Evolutionary conservation across 2,888 invertebrate genomes (phyloP), one percentile per base, ranked within the genome.

Genomic region (Linnaemya tessellans): DNA sequence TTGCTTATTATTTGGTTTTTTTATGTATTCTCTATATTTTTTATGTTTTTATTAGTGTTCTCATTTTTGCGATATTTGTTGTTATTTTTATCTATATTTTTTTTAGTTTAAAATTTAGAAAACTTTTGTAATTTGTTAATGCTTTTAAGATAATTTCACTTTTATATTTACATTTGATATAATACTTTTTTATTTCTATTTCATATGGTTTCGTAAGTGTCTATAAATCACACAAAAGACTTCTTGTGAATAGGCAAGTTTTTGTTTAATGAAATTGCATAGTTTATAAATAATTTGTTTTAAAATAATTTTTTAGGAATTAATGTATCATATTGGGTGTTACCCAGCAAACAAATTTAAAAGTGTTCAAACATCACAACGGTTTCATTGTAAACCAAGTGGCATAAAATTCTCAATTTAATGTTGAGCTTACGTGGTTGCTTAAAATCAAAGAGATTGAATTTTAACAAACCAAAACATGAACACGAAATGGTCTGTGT

Each of bases 51-150:
- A 43, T 38, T 56, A 60, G 56, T 65, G 74, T 71, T 77, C 77
- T 84, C 70, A 70, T 74, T 51, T 84, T 58, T 67, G 62, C 86
- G 60, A 56, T 64, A 70, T 25, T 73, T 73, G 80, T 46, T 65
- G 35, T 82, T n/a, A n/a, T n/a, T n/a, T n/a, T n/a, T n/a, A n/a
- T n/a, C n/a, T n/a, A n/a, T n/a, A 3, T n/a, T 49, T 60, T 20
- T 49, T 70, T 67, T 49, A 30, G 25, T 58, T 58, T 67, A 30
- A 38, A 43, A 41, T 56, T 56, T 65, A 38, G 74, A 62, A 49
- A 75, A 58, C 49, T 51, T n/a, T 73, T 64, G 68, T 38, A 46
- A 79, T 54, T 73, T 60, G 54, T 67, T 25, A 25, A 54, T 20
- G 20, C 51, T 18, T 58, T 54, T 38, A 46, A 68, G 64, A 49